Percentiles rank a stretch among this genome's conserved stretches.
These are phyloP conservation scores for Episyrphus balteatus DNA, from an alignment of 1,140 invertebrate genomes.

Conservation along the genomic window DNA sequence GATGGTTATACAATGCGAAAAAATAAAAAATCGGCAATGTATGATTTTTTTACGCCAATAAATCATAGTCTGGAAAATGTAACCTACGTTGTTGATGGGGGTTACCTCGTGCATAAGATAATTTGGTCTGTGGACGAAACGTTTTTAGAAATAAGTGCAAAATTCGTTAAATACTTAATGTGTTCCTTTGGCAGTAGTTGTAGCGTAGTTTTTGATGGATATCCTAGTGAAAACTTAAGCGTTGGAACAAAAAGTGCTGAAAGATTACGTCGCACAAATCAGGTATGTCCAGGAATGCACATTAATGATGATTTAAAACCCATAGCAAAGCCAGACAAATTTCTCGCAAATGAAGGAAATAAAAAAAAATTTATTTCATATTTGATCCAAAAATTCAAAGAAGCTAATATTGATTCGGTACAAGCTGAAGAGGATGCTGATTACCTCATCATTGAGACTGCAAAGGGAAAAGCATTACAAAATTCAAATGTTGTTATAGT, in stretches of 20 bases:
- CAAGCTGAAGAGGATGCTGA: background rate
- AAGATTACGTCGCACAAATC: background rate
- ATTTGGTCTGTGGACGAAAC: background rate
- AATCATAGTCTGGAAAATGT: background rate
- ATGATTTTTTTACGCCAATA: background rate
- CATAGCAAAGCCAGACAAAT: background rate
- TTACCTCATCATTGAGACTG: background rate
- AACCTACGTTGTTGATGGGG: background rate
- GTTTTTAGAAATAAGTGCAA: background rate
- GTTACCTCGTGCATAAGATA: background rate
- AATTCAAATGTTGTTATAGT: background rate
- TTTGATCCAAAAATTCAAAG: background rate
- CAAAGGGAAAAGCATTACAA: background rate
- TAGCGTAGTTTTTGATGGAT: background rate
- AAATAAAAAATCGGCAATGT: background rate
- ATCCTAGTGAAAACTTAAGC: background rate
- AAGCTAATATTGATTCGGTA: background rate
- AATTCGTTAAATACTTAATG: background rate
- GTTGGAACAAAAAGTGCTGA: background rate
- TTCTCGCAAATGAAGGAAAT: background rate
- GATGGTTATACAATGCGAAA: background rate
- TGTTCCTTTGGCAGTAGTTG: background rate
- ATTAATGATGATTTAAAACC: background rate
- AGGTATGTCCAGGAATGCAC: background rate
- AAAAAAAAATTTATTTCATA: background rate